phyloP scores from a whole-genome alignment of 2,888 invertebrate genomes.

The Lepidonotus clava region DNA sequence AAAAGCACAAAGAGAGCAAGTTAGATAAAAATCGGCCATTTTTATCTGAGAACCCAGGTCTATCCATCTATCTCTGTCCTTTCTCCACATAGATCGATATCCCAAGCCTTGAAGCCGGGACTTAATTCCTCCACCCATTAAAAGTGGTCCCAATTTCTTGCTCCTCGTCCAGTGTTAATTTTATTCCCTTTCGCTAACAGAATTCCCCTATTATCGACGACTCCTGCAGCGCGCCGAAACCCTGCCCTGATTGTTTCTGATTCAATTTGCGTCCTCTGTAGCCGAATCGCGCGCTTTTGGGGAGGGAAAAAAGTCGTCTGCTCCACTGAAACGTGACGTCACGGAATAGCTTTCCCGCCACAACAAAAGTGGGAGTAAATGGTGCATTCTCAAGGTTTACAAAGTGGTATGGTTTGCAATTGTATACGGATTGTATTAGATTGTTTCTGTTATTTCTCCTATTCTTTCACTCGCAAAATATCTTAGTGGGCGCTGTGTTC shows the following conservation, averaged over 20 bases:
- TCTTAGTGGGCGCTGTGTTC: too few relatives aligned
- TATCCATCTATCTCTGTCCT: too few relatives aligned
- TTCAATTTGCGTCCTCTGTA: conserved; percentile 1
- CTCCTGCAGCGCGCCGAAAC: background rate
- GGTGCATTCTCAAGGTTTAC: too few relatives aligned
- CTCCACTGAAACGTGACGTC: background rate
- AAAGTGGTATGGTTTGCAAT: too few relatives aligned
- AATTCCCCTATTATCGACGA: conserved; percentile 10
- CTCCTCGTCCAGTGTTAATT: background rate
- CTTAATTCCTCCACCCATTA: background rate
- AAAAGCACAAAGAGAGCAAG: too few relatives aligned
- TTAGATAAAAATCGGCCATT: too few relatives aligned
- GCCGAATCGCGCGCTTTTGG: background rate
- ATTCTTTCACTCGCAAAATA: too few relatives aligned
- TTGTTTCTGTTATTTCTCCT: too few relatives aligned
- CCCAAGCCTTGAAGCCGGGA: background rate
- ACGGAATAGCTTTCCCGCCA: conserved; percentile 1
- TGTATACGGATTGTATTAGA: too few relatives aligned
- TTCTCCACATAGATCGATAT: background rate
- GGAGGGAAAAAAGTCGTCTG: background rate
- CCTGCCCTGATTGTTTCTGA: background rate
- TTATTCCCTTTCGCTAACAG: background rate
- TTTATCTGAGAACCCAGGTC: too few relatives aligned
- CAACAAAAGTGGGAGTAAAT: background rate
- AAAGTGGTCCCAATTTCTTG: background rate